Evolutionary conservation across 2,797 vertebrate species (phyloP), one percentile per base, ranked within the genome.

Genomic region (Rousettus madagascariensis): DNA sequence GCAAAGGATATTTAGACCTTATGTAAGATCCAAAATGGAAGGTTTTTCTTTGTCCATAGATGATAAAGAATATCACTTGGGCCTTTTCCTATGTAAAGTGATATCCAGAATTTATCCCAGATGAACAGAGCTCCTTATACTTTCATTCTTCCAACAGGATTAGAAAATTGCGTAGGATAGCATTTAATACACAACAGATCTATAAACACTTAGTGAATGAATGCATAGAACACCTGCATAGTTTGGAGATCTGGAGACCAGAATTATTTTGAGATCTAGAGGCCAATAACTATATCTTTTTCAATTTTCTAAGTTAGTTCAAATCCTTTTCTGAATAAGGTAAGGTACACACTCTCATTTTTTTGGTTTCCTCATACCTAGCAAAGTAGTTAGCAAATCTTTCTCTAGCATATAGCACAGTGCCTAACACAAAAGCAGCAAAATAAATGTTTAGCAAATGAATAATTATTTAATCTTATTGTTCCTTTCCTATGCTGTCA

Each of bases 361-460:
- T 90, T 94, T 75, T 91, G 0, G 65, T 93, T 91, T 91, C 38
- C 28, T 93, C 33, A 22, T 38, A 63, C 7, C 33, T 82, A 77
- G 55, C 55, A 72, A 71, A 86, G 33, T 36, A 86, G 41, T 13
- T 85, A 85, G 15, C 26, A 85, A n/a, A 59, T 72, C 53, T 66
- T 93, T 86, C 69, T 92, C 17, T 85, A 88, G 63, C 15, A 80
- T 3, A 53, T 0, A 85, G 33, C 38, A 88, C 7, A 79, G 28
- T 41, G 16, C n/a, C 36, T 95, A 71, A 49, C 28, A 91, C 38
- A 65, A 91, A 87, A 72, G 66, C 26, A 79, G 72, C 28, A 72
- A 88, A 85, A 91, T 59, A 86, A 90, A 94, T 15, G 9, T 90
- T 84, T 38, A 90, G 33, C 36, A 95, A 53, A 65, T 78, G 65